Conservation (phyloP, 2,797 vertebrate genomes). For the Crenichthys baileyi region DNA sequence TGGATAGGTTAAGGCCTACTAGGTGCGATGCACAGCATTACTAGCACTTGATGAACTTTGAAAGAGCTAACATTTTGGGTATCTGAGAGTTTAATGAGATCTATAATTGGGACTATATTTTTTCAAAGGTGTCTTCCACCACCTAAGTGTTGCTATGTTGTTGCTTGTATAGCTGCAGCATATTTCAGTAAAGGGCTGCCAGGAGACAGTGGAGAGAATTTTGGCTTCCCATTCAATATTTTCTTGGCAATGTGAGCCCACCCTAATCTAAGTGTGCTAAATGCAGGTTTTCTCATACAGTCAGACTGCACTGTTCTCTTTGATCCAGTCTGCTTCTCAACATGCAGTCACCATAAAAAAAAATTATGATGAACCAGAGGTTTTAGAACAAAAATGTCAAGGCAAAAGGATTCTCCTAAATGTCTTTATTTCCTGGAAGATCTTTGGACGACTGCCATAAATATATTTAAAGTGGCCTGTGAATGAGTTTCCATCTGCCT, state of each 20-base stretch:
- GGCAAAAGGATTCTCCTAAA: neutral
- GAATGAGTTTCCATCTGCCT: slow-evolving; percentile 16
- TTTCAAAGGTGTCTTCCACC: neutral
- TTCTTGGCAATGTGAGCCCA: slow-evolving; percentile 4
- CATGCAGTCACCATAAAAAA: neutral
- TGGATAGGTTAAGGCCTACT: neutral
- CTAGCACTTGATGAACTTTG: neutral
- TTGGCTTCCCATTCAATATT: neutral
- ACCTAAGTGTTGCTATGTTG: neutral
- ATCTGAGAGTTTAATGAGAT: neutral
- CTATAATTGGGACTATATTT: neutral
- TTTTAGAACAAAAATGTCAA: neutral
- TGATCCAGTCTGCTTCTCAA: slow-evolving; percentile 5
- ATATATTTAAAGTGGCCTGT: slow-evolving; percentile 5
- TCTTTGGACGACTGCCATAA: slow-evolving; percentile 17
- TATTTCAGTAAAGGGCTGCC: slow-evolving; percentile 3
- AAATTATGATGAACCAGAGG: neutral
- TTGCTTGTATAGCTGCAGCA: neutral
- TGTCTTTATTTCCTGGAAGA: slow-evolving; percentile 19
- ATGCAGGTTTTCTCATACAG: slow-evolving; percentile 1
- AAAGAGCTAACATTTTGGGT: neutral
- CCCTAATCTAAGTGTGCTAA: neutral
- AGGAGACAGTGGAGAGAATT: slow-evolving; percentile 1
- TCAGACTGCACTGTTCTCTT: neutral
- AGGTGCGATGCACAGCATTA: neutral